Base-by-base conservation (phyloP, 1,140 invertebrate species). In the Drosophila sucinea region DNA sequence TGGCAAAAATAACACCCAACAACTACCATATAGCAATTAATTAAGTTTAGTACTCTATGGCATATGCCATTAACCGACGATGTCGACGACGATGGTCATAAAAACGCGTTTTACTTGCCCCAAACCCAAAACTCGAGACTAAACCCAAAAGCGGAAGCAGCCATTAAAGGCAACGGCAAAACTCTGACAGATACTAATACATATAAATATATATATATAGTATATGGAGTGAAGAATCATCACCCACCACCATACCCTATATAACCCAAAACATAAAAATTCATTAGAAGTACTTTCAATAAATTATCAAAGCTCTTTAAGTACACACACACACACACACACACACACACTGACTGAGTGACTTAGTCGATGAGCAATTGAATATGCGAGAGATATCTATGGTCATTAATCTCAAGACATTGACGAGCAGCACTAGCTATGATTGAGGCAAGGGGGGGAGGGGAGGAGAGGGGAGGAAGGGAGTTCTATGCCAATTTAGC, bases 31-130 rank as follows among this genome's bases (percentile, higher is more conserved):
- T 65, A 72, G 76, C 77, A 87, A 86, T 86, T 86, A 87, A 87
- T 86, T 79, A 86, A 82, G 69, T 86, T 87, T 86, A 86, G 79
- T 85, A 83, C 83, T 82, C 76, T 60, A 73, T 64, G 79, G 74
- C 81, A 68, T 85, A 84, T 75, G 81, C 68, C 44, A 74, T 85
- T 51, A 51, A 51, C 23, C 44, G 11, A 38, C 35, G 11, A 11
- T 10, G 3, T 11, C 10, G 3, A 38, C 35, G 8, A 38, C 35
- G 44, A 51, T 51, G 44, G 44, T 27, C 44, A 51, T 51, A 51
- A 51, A 51, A 51, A 51, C 23, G 44, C 44, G 23, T 51, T 27
- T 51, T 51, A 51, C 44, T 51, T 51, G 44, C 44, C 23, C 5
- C 3, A 44, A 44, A 44, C 11, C n/a, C 41, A 44, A 44, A 17